Evolutionary conservation across 1,140 invertebrate genomes (phyloP), one percentile per base, ranked within the genome.

Genomic region (Sesamia nonagrioides): DNA sequence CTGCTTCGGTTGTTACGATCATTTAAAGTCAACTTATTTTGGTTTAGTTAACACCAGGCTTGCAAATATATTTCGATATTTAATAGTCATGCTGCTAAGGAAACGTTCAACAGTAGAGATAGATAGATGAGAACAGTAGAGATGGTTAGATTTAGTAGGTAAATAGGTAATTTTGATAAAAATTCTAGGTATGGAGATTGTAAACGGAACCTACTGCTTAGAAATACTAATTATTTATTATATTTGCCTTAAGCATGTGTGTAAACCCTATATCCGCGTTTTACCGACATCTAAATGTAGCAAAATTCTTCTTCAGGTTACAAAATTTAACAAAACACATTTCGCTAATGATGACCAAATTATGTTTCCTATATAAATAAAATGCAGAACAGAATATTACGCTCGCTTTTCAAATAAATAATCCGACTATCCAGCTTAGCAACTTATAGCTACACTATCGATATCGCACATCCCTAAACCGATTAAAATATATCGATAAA

Each of bases 1-100:
- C 50, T 72, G 45, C 48, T 52, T 56, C n/a, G 33, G 69, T 15
- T 21, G 50, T 72, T 72, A 52, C 50, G 69, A 37, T 72, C 50
- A 18, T 72, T 72, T 54, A 54, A 52, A 37, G 33, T 54, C 52
- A 40, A 37, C 69, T 71, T 71, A 52, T 27, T 45, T 56, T 56
- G 17, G 15, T 37, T 72, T 37, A 52, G 3, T 72, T 56, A 37
- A 21, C n/a, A 72, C 8, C 18, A 40, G n/a, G 18, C n/a, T 1
- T 63, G 21, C 5, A 18, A 4, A 11, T 33, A 13, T 27, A 33
- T 9, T 17, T 7, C 8, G 17, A 18, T 54, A 54, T 21, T 54
- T 54, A 2, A 21, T 18, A 21, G 42, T 11, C 9, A 2, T 0
- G 2, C 6, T 3, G 6, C 0, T 45, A 45, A 45, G 8, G 42